These are phyloP conservation scores for Scaptomyza caliginosa DNA, from an alignment of 2,888 invertebrate species.

Conservation along the genomic window DNA sequence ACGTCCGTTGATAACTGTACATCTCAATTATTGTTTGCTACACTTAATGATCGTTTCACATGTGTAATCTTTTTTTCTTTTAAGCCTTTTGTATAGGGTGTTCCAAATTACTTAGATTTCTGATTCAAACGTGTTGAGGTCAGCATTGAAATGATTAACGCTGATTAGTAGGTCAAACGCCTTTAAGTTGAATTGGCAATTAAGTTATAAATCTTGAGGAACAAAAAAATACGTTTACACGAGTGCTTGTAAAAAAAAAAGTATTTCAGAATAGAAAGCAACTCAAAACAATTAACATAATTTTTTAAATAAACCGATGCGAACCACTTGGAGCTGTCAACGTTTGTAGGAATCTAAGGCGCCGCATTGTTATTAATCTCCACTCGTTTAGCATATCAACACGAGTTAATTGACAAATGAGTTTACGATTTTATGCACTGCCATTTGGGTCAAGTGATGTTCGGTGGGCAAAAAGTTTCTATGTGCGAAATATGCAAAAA, in stretches of 20 bases:
- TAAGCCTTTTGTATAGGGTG: neutral
- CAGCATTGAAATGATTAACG: constrained; percentile 22
- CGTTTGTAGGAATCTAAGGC: constrained; percentile 27
- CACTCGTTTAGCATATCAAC: constrained; percentile 31
- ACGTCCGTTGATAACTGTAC: neutral
- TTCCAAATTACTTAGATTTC: neutral
- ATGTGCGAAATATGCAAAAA: constrained; percentile 52
- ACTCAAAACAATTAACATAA: constrained; percentile 63
- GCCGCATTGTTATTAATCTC: constrained; percentile 5
- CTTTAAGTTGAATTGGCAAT: constrained; percentile 38
- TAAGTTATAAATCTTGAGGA: constrained; percentile 53
- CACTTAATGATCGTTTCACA: constrained; percentile 13
- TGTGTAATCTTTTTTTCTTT: constrained; percentile 3
- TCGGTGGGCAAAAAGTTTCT: neutral
- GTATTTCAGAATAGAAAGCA: constrained; percentile 58
- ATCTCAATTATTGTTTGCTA: constrained; percentile 1
- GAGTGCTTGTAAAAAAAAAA: constrained; percentile 23
- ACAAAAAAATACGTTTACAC: constrained; percentile 18
- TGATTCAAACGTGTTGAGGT: constrained; percentile 15
- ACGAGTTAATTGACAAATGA: constrained; percentile 64
- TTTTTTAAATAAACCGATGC: constrained; percentile 38
- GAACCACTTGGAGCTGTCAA: constrained; percentile 50
- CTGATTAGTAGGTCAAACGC: constrained; percentile 32
- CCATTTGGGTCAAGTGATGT: constrained; percentile 60
- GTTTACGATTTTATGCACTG: constrained; percentile 33